Percentiles rank a stretch among this genome's conserved stretches.
phyloP scores from a whole-genome alignment of 2,888 invertebrate genomes.

The Pimpla rufipes region DNA sequence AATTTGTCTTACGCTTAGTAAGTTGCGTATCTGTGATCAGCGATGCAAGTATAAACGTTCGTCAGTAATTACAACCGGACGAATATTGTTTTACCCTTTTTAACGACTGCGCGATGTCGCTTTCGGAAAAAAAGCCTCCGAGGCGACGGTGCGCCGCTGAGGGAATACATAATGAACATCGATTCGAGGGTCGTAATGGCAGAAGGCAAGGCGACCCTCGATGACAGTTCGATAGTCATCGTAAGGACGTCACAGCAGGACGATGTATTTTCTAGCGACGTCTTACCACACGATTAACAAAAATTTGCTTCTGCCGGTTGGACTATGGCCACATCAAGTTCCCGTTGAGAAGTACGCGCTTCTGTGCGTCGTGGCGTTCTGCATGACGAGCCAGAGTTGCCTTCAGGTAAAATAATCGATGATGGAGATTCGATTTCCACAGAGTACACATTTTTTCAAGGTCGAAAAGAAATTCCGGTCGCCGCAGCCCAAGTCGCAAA shows the following conservation, averaged over 20 bases:
- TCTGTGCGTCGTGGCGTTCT: slow-evolving; percentile 65
- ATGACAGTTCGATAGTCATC: slow-evolving; percentile 39
- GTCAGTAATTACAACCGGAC: slow-evolving; percentile 32
- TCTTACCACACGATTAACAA: slow-evolving; percentile 66
- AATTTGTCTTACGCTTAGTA: neutral
- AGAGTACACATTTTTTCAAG: too few species aligned
- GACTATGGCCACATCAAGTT: slow-evolving; percentile 76
- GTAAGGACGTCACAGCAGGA: slow-evolving; percentile 17
- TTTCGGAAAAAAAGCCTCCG: slow-evolving; percentile 5
- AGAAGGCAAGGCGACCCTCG: too few species aligned
- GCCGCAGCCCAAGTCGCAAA: too few species aligned
- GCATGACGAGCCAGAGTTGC: slow-evolving; percentile 65
- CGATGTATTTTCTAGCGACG: slow-evolving; percentile 66
- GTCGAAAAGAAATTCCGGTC: too few species aligned
- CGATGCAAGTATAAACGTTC: slow-evolving; percentile 51
- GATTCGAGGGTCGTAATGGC: slow-evolving; percentile 60
- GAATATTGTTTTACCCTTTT: neutral
- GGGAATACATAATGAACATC: slow-evolving; percentile 68
- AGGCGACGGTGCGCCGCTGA: slow-evolving; percentile 29
- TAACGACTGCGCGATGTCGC: neutral
- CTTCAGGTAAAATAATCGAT: neutral
- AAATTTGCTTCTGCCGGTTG: slow-evolving; percentile 67
- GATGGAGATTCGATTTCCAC: too few species aligned
- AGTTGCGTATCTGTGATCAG: slow-evolving; percentile 48
- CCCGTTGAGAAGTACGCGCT: slow-evolving; percentile 66